Evolutionary conservation across 2,888 invertebrate species (phyloP).

Genomic region (Steinernema carpocapsae): DNA sequence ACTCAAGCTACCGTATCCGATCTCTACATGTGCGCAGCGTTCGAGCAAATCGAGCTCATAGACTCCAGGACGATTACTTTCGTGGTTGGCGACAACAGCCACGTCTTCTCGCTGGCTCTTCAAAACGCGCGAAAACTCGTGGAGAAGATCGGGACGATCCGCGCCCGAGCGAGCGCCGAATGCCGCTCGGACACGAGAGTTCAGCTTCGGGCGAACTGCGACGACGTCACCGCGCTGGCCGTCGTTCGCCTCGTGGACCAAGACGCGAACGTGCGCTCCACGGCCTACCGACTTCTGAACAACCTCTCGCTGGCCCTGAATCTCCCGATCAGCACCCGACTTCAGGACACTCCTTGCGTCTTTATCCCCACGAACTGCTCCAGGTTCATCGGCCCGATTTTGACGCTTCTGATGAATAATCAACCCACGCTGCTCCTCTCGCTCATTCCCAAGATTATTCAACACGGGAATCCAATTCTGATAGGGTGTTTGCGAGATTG

Average conservation of each 20-base stretch:
- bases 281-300: conserved; percentile 43
- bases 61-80: conserved; percentile 42
- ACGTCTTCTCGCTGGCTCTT: conserved; percentile 39
- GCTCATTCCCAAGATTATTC: conserved; percentile 38
- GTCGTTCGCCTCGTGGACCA: conserved; percentile 45
- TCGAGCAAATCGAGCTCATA: conserved; percentile 45
- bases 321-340: conserved; percentile 11
- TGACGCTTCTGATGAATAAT: conserved; percentile 28
- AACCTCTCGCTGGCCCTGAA: conserved; percentile 40
- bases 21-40: conserved; percentile 43
- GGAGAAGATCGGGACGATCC: conserved; percentile 39
- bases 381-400: conserved; percentile 36
- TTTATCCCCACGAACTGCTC: conserved; percentile 43
- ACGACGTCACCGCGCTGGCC: conserved; percentile 44
- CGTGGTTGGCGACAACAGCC: conserved; percentile 39
- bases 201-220: conserved; percentile 40
- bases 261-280: conserved; percentile 45
- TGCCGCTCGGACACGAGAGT: conserved; percentile 37
- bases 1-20: conserved; percentile 40
- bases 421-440: conserved; percentile 37
- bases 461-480: conserved; percentile 38
- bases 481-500: conserved; percentile 34
- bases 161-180: conserved; percentile 38
- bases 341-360: conserved; percentile 46
- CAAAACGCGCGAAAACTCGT: conserved; percentile 39